Evolutionary conservation across 2,888 invertebrate genomes (phyloP), one percentile per base, ranked within the genome.

Genomic region (Eilema griseolum): DNA sequence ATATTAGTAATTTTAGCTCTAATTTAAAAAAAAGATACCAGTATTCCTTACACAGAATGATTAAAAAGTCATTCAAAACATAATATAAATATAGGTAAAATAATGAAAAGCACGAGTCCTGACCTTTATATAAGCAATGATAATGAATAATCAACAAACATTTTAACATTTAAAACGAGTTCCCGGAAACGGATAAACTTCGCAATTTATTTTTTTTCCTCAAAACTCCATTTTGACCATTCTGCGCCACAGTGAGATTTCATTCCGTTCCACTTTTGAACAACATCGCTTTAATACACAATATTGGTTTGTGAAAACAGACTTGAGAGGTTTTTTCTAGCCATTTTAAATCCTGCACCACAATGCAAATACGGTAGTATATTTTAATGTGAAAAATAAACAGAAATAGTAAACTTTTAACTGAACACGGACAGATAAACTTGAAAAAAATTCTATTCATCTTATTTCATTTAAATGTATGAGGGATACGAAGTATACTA

Each of bases 111-210:
- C 14, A 68, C 20, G 56, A 20, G 14, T 57, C 33, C 62, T 28
- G 46, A 26, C 23, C 37, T n/a, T n/a, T n/a, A n/a, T 69, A 72
- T 63, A 69, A 63, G 66, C 62, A 69, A 66, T 37, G 63, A 60
- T 63, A 72, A 72, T 68, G 65, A 71, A 68, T 71, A 67, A 71
- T 68, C 68, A 71, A 68, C 67, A 14, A 66, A 60, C 67, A 71
- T 65, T 63, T 60, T 67, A 71, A 67, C 64, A 71, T 67, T 71
- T 64, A 60, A 71, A 64, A 61, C 61, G 68, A 68, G 67, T 67
- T 71, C 71, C 71, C 57, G 68, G 28, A 37, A 61, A 67, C 63
- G 61, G 64, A 71, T 61, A 71, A 71, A 68, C 61, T 71, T 71
- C 61, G 67, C 24, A 68, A 65, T 71, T 68, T 28, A 37, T 66